phyloP scores from a whole-genome alignment of 2,888 invertebrate genomes.

The Eubasilissa splendida region DNA sequence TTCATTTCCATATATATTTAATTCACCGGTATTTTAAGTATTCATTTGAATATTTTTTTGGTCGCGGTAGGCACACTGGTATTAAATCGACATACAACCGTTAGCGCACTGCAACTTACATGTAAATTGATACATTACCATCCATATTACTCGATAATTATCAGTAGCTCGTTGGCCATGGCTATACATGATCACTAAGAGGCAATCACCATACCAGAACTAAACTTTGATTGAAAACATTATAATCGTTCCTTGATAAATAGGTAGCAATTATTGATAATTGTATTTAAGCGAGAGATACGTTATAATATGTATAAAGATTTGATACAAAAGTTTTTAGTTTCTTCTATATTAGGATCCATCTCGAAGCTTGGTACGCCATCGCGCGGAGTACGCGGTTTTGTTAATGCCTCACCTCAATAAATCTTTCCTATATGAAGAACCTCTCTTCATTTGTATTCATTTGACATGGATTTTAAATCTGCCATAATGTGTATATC shows the following conservation, averaged over 20 bases:
- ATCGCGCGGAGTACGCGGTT: constrained; percentile 6
- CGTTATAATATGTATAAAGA: too few species aligned
- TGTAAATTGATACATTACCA: constrained; percentile 44
- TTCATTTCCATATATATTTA: constrained; percentile 37
- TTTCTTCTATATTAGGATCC: constrained; percentile 1
- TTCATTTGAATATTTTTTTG: constrained; percentile 26
- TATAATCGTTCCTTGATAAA: too few species aligned
- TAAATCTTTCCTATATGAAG: constrained; percentile 29
- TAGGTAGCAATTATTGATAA: too few species aligned
- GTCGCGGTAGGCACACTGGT: not conserved
- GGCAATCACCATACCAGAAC: not conserved
- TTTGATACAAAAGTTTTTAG: not conserved
- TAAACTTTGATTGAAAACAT: not conserved
- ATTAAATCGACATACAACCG: not conserved
- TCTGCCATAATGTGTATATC: constrained; percentile 54
- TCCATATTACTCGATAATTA: constrained; percentile 29
- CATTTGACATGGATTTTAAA: constrained; percentile 57
- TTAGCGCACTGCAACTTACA: not conserved
- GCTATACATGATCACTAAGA: not conserved
- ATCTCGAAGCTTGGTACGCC: not conserved
- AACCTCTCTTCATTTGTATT: constrained; percentile 54
- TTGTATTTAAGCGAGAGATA: too few species aligned
- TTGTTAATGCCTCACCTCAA: constrained; percentile 48
- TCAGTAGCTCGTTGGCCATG: constrained; percentile 1
- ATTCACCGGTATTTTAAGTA: constrained; percentile 27